These are phyloP conservation scores for Coreoperca whiteheadi DNA, from an alignment of 2,113 vertebrate species.

Conservation along the genomic window DNA sequence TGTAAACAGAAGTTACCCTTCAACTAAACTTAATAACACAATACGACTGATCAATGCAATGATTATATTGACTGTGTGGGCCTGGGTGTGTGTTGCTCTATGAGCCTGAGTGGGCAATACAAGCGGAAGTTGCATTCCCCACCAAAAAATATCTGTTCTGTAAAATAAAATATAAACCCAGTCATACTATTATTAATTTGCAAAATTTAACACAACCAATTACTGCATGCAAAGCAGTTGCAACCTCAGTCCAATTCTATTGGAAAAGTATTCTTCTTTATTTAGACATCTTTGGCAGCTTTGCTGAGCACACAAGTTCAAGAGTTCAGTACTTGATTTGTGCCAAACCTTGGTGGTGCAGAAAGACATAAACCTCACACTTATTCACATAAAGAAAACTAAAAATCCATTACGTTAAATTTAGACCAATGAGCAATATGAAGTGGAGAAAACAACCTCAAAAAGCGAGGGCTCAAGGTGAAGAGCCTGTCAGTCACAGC, in stretches of 20 bases:
- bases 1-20: neutral
- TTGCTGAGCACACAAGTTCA: conserved; percentile 21
- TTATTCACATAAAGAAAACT: neutral
- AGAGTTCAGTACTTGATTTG: neutral
- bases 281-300: neutral
- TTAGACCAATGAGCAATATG: neutral
- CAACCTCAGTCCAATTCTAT: neutral
- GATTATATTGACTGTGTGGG: neutral
- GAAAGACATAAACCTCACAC: neutral
- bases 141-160: too few relatives aligned
- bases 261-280: neutral
- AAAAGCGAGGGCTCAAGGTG: neutral
- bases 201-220: too few relatives aligned
- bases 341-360: neutral
- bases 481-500: neutral
- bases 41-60: neutral
- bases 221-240: neutral
- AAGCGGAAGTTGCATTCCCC: neutral
- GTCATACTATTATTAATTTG: neutral
- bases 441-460: neutral
- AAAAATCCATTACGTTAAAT: neutral
- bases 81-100: neutral
- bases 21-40: neutral
- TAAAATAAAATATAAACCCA: neutral
- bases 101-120: neutral